Conservation (phyloP, 2,797 vertebrate species). For the Numenius phaeopus region DNA sequence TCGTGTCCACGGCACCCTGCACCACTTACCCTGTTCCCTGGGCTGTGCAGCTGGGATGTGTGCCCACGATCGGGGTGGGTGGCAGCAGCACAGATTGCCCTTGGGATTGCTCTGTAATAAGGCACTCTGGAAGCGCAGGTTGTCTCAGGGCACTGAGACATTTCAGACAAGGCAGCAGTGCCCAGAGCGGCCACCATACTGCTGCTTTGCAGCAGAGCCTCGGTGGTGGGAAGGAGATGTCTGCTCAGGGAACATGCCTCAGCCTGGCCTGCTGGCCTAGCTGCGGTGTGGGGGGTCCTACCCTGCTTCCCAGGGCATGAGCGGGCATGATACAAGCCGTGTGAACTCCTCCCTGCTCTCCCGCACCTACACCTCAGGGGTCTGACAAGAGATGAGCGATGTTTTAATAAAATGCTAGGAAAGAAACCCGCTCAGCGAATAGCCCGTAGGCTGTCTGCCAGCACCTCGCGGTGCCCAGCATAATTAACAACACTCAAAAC, state of each 20-base stretch:
- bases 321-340: rapidly evolving
- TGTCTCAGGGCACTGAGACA: rapidly evolving
- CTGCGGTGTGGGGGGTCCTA: not conserved
- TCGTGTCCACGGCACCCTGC: rapidly evolving
- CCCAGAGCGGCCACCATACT: not conserved
- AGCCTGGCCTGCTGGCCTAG: not conserved
- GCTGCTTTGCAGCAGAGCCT: not conserved
- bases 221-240: rapidly evolving
- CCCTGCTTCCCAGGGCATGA: not conserved
- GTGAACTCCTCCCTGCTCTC: not conserved
- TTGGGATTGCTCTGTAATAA: not conserved
- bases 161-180: not conserved
- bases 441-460: not conserved
- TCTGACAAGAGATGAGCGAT: not conserved
- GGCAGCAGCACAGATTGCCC: not conserved
- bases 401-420: not conserved
- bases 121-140: not conserved
- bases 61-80: not conserved
- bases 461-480: not conserved
- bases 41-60: not conserved
- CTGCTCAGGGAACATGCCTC: not conserved
- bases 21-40: not conserved
- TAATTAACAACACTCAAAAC: not conserved
- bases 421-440: not conserved
- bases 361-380: not conserved